phyloP scores from a whole-genome alignment of 1,140 invertebrate genomes.

The Drosophila lacertosa region DNA sequence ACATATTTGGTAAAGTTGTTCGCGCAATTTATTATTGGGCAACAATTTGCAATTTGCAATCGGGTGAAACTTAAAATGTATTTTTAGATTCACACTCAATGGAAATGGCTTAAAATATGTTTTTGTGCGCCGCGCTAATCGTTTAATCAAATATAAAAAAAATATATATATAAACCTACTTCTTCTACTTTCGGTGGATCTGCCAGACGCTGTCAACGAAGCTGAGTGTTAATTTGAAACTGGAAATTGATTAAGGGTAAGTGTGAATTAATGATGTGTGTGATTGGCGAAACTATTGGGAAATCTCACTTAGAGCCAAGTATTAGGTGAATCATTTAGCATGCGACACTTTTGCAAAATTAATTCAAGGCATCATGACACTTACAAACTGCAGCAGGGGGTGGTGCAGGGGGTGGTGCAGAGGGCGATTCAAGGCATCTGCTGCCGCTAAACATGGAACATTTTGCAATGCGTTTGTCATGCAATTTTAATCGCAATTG shows the following conservation, averaged over 20 bases:
- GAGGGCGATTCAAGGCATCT: conserved; percentile 4
- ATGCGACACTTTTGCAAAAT: conserved; percentile 30
- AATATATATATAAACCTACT: conserved; percentile 6
- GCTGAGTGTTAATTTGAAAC: conserved; percentile 29
- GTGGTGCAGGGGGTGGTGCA: background rate
- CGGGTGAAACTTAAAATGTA: conserved; percentile 24
- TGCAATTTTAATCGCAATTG: conserved; percentile 82
- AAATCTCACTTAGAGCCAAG: conserved; percentile 20
- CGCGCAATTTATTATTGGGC: background rate
- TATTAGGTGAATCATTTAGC: conserved; percentile 42
- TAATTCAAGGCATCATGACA: conserved; percentile 39
- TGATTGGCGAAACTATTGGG: conserved; percentile 21
- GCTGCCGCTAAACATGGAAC: conserved; percentile 65
- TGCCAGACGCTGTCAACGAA: conserved; percentile 10
- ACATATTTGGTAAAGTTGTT: conserved; percentile 4
- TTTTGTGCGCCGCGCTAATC: conserved; percentile 56
- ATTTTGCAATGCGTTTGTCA: conserved; percentile 78
- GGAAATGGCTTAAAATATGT: conserved; percentile 31
- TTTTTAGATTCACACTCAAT: conserved; percentile 22
- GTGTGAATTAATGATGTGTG: conserved; percentile 66
- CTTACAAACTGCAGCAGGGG: background rate
- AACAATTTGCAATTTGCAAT: conserved; percentile 9
- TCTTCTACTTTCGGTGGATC: conserved; percentile 25
- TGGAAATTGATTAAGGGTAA: conserved; percentile 59
- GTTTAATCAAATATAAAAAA: conserved; percentile 42